These are phyloP conservation scores for roundworm (Caenorhabditis elegans) DNA, from an alignment of 1,140 invertebrate species.

Conservation along the genomic window WBcel235 BX284606.5:5490001-5490500, in stretches of 20 bases:
- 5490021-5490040: too few relatives aligned
- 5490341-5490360: slow-evolving; percentile 11
- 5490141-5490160: too few relatives aligned
- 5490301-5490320: background rate
- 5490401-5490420: background rate
- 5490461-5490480: slow-evolving; percentile 12
- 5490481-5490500: background rate
- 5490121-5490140: too few relatives aligned
- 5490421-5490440: background rate
- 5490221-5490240: background rate
- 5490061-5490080: too few relatives aligned
- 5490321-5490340: background rate
- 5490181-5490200: too few relatives aligned
- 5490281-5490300: slow-evolving; percentile 11
- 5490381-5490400: too few relatives aligned
- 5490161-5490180: too few relatives aligned
- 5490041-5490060: too few relatives aligned
- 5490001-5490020: too few relatives aligned
- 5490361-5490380: background rate
- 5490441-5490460: background rate
- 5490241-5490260: background rate
- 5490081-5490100: too few relatives aligned
- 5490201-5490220: too few relatives aligned
- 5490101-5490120: too few relatives aligned
- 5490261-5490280: background rate